Conservation (phyloP, 2,888 invertebrate species). For the Hypselothyrea guttata region DNA sequence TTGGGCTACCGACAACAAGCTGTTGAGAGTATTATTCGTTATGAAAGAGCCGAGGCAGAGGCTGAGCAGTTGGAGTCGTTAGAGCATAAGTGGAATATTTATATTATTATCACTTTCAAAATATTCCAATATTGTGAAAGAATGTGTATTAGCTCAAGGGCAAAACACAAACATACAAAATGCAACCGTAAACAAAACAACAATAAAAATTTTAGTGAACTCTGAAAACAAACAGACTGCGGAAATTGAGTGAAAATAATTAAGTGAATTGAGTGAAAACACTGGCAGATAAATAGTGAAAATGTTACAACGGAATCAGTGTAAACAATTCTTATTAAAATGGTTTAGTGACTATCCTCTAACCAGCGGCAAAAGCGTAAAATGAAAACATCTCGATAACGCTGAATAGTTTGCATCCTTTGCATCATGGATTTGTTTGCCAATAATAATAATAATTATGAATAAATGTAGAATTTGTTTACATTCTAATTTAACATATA, state of each 20-base stretch:
- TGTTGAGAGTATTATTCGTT: conserved; percentile 20
- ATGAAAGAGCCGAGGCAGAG: conserved; percentile 17
- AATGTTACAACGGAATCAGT: background rate
- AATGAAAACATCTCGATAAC: too few relatives aligned
- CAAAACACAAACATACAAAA: conserved; percentile 29
- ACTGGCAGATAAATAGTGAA: conserved; percentile 7
- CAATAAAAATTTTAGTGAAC: conserved; percentile 18
- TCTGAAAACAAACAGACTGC: background rate
- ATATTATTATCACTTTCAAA: conserved; percentile 54
- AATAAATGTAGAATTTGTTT: too few relatives aligned
- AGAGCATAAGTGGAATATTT: conserved; percentile 54
- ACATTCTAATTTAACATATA: too few relatives aligned
- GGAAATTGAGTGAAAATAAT: conserved; percentile 42
- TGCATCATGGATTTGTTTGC: too few relatives aligned
- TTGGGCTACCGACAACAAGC: conserved; percentile 13
- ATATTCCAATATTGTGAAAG: conserved; percentile 24
- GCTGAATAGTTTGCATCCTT: too few relatives aligned
- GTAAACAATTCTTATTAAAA: background rate
- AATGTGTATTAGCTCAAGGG: conserved; percentile 64
- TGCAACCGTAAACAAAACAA: conserved; percentile 39
- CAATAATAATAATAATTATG: too few relatives aligned
- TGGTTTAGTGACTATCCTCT: too few relatives aligned
- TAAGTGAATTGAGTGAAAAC: conserved; percentile 25
- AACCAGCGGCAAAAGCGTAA: too few relatives aligned
- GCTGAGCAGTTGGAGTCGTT: background rate